phyloP scores from a whole-genome alignment of 2,113 vertebrate genomes.

The Erythrocebus patas region DNA sequence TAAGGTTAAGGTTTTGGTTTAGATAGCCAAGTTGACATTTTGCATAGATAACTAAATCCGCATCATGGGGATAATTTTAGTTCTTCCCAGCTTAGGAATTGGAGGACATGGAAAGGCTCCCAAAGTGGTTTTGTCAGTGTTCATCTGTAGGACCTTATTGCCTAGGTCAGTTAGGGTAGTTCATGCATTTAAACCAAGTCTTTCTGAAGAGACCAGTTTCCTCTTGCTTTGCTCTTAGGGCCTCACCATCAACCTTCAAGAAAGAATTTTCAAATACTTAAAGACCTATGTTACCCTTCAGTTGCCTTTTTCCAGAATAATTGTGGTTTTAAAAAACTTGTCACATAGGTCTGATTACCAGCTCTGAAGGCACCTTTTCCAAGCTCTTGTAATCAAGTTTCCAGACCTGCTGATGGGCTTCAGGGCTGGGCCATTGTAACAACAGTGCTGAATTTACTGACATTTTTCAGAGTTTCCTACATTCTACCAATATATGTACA shows the following conservation, averaged over 20 bases:
- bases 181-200: neutral
- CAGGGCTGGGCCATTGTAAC: neutral
- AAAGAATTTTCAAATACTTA: neutral
- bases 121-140: neutral
- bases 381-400: neutral
- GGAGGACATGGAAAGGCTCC: neutral
- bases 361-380: neutral
- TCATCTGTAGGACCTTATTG: neutral
- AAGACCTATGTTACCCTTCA: neutral
- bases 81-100: neutral
- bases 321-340: neutral
- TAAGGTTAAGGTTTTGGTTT: neutral
- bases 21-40: neutral
- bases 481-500: neutral
- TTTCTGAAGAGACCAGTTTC: neutral
- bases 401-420: neutral
- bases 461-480: neutral
- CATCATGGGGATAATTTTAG: neutral
- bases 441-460: neutral
- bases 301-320: neutral
- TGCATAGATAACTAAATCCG: neutral
- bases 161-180: neutral
- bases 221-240: slow-evolving; percentile 18
- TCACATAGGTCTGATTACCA: neutral
- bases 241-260: neutral